phyloP scores from a whole-genome alignment of 2,888 invertebrate genomes.

The Petrolisthes manimaculis region DNA sequence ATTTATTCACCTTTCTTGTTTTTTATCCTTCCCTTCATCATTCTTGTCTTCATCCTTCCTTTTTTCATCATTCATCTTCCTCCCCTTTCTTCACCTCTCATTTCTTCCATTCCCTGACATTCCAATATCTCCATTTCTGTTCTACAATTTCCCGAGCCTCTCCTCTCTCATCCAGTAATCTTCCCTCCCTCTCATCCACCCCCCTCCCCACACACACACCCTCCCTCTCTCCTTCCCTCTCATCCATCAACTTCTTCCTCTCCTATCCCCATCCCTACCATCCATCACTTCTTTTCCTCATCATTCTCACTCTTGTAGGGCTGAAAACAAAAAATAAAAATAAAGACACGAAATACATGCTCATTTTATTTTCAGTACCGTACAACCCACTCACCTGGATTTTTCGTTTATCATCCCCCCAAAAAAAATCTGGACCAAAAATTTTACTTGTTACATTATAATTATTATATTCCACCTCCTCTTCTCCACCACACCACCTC shows the following conservation, averaged over 20 bases:
- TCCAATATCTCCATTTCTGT: background rate
- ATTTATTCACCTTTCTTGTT: too few species aligned
- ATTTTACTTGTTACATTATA: too few species aligned
- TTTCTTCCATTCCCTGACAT: background rate
- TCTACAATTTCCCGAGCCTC: background rate
- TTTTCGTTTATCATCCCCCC: too few species aligned
- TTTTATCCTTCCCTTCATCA: background rate
- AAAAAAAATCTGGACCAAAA: too few species aligned
- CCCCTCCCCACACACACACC: background rate
- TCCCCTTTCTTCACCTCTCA: background rate
- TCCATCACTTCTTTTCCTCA: too few species aligned
- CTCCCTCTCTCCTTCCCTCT: background rate
- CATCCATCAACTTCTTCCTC: too few species aligned
- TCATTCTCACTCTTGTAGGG: too few species aligned
- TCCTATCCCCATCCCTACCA: background rate
- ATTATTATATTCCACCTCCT: background rate
- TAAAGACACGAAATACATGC: too few species aligned
- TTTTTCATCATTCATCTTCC: background rate
- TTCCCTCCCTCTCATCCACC: background rate
- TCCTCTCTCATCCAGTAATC: background rate
- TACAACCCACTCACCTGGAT: too few species aligned
- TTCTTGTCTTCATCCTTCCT: background rate
- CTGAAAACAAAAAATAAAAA: too few species aligned
- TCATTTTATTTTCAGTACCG: too few species aligned
- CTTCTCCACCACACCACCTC: background rate